Evolutionary conservation across 2,113 vertebrate species (phyloP).

Genomic region (Dromaius novaehollandiae): DNA sequence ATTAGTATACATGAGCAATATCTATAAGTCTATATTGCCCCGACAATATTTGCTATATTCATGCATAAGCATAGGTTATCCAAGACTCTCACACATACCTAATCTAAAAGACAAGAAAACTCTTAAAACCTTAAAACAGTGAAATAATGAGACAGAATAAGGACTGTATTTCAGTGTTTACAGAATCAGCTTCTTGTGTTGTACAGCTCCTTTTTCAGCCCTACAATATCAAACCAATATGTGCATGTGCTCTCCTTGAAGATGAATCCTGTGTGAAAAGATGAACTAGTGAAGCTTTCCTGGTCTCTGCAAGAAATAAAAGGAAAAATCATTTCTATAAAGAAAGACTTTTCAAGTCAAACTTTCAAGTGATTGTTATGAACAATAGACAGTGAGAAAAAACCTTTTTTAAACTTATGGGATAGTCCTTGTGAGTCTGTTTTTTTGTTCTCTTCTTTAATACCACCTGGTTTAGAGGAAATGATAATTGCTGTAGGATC

Average conservation of each 20-base stretch:
- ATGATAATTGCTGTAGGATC: neutral
- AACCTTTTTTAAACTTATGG: neutral
- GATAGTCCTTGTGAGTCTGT: neutral
- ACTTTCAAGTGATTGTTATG: neutral
- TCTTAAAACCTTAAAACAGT: neutral
- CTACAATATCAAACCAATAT: neutral
- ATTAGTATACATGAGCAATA: neutral
- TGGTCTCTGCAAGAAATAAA: neutral
- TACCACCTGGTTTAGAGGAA: neutral
- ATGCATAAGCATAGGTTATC: neutral
- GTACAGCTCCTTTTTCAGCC: neutral
- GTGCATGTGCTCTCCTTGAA: neutral
- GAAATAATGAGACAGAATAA: neutral
- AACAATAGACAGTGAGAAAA: neutral
- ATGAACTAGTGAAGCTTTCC: neutral
- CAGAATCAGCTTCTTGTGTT: neutral
- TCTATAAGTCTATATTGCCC: neutral
- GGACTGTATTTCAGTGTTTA: neutral
- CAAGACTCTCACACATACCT: neutral
- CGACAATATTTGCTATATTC: neutral
- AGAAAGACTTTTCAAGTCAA: neutral
- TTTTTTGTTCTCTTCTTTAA: neutral
- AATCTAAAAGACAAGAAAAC: neutral
- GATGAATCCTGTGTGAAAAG: accelerated
- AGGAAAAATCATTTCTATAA: neutral